Evolutionary conservation across 1,140 invertebrate genomes (phyloP).

Genomic region (Ips typographus): DNA sequence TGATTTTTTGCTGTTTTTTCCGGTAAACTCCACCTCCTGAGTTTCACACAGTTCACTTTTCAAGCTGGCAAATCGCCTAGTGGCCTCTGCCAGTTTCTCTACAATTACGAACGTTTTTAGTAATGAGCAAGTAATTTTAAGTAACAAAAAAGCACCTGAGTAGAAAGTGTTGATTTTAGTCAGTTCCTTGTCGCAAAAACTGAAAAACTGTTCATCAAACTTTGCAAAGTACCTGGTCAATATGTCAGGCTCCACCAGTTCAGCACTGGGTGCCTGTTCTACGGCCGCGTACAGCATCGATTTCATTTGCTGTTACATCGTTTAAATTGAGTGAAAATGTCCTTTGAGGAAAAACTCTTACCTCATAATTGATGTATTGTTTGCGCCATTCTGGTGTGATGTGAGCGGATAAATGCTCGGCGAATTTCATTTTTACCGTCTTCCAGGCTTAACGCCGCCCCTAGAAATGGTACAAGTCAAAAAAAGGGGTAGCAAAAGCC

Average conservation of each 20-base stretch:
- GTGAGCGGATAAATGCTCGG: constrained; percentile 83
- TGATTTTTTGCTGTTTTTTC: constrained; percentile 56
- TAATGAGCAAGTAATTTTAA: not conserved
- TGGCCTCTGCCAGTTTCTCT: constrained; percentile 98
- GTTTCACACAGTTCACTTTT: constrained; percentile 84
- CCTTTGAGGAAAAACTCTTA: constrained; percentile 46
- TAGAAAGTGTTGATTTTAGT: constrained; percentile 98
- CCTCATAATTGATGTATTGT: constrained; percentile 93
- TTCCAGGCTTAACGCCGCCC: too few species aligned
- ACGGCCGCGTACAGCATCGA: constrained; percentile 85
- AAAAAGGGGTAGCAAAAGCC: too few species aligned
- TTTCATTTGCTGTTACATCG: constrained; percentile 78
- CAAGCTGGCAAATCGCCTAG: constrained; percentile 88
- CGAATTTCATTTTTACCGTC: constrained; percentile 75
- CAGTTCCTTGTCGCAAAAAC: constrained; percentile 92
- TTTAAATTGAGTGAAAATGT: too few species aligned
- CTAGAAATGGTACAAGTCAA: too few species aligned
- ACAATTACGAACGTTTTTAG: constrained; percentile 54
- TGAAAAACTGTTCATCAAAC: constrained; percentile 95
- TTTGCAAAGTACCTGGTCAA: constrained; percentile 88
- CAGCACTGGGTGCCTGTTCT: constrained; percentile 84
- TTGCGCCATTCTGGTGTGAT: constrained; percentile 94
- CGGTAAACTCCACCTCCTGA: constrained; percentile 64
- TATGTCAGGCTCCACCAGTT: constrained; percentile 85
- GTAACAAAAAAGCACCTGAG: constrained; percentile 63